phyloP scores from a whole-genome alignment of 30 jellyfish, hydroid and myxozoan genomes.

The Phacellophora camtschatica region DNA sequence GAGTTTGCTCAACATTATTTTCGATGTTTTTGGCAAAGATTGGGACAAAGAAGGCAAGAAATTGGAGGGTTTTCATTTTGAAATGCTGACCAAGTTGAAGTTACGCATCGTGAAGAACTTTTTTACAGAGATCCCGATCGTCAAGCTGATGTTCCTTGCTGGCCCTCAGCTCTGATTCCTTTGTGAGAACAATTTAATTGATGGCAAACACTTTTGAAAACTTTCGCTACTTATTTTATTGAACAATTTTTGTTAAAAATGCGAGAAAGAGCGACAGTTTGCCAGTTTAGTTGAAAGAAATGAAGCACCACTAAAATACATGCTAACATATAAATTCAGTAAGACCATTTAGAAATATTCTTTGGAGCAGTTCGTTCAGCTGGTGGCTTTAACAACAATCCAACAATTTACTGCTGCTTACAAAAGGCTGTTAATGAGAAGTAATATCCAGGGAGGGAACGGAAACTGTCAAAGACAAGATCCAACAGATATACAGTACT shows the following conservation, averaged over 20 bases:
- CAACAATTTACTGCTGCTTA: conserved; percentile 45
- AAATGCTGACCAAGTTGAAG: too few species aligned
- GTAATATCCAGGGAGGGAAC: conserved; percentile 6
- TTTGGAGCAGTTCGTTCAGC: conserved; percentile 43
- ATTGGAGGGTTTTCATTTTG: too few species aligned
- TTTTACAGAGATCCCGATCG: background rate
- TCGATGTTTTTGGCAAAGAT: too few species aligned
- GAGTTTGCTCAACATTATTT: too few species aligned
- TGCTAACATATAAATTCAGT: conserved; percentile 34
- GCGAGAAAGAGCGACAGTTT: too few species aligned
- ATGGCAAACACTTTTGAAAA: too few species aligned
- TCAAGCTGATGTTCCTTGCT: background rate
- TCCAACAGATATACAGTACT: conserved; percentile 10
- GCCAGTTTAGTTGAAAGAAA: too few species aligned
- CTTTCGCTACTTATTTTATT: too few species aligned
- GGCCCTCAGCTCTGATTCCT: too few species aligned
- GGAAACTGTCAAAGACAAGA: conserved; percentile 37
- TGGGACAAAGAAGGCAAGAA: too few species aligned
- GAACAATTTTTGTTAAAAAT: too few species aligned
- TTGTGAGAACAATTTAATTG: too few species aligned
- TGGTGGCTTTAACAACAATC: conserved; percentile 44
- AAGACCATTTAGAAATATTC: conserved; percentile 21
- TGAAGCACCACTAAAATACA: conserved; percentile 22
- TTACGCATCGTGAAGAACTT: background rate
- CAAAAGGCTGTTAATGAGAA: conserved; percentile 16